These are phyloP conservation scores for Scartelaos histophorus DNA, from an alignment of 2,113 vertebrate species.

Conservation along the genomic window DNA sequence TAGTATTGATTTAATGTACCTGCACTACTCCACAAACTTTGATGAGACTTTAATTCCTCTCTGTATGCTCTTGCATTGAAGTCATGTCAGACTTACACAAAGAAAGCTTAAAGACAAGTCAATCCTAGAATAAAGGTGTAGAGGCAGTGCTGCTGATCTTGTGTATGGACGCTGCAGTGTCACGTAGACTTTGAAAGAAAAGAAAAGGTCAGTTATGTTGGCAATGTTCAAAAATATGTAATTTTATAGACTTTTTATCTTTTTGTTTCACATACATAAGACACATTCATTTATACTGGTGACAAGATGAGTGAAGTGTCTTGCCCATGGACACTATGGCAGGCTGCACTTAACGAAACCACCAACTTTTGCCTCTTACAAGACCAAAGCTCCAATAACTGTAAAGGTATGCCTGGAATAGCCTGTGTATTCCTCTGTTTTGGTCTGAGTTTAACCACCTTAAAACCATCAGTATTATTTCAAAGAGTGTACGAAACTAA, in stretches of 20 bases:
- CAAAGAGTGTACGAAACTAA: no score
- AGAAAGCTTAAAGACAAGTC: conserved; percentile 29
- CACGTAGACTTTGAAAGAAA: neutral
- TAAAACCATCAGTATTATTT: no score
- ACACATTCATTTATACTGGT: neutral
- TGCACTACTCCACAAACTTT: conserved; percentile 53
- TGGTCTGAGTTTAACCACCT: no score
- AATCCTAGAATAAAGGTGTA: conserved; percentile 29
- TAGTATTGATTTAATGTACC: conserved; percentile 65
- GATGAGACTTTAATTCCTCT: conserved; percentile 65
- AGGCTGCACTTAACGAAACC: no score
- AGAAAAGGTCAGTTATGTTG: neutral
- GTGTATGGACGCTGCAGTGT: neutral
- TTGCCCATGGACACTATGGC: neutral
- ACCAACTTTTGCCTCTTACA: no score
- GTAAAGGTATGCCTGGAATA: no score
- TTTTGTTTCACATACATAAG: neutral
- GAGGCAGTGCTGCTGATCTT: neutral
- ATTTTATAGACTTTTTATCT: no score
- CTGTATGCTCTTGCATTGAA: conserved; percentile 31
- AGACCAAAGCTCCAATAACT: no score
- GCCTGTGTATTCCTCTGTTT: no score
- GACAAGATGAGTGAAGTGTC: neutral
- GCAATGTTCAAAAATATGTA: neutral
- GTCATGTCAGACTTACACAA: conserved; percentile 16